Percentiles rank a stretch among this genome's conserved stretches.
Evolutionary conservation across 92 coral and sea anemone species (phyloP).

Genomic region (Micromussa lordhowensis): DNA sequence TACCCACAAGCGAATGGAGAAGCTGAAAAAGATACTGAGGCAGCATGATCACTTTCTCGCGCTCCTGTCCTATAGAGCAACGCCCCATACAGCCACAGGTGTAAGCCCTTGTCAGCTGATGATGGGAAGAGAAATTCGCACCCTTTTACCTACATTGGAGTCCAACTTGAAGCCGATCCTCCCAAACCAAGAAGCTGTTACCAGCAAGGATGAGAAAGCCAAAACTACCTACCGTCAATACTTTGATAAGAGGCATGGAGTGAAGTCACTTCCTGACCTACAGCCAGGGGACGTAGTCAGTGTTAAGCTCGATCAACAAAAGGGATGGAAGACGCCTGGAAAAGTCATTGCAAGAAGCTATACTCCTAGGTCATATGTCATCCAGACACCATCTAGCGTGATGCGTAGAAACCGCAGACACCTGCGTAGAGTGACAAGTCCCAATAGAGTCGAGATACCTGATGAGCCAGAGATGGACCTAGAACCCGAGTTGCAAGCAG

Average conservation of each 20-base stretch:
- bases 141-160: slow-evolving; percentile 30
- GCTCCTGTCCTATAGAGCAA: slow-evolving; percentile 52
- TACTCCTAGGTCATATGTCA: slow-evolving; percentile 29
- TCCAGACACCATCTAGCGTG: slow-evolving; percentile 9
- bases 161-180: slow-evolving; percentile 4
- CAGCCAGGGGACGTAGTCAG: slow-evolving; percentile 38
- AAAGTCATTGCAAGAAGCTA: background rate
- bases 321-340: slow-evolving; percentile 20
- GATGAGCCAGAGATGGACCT: too few species aligned
- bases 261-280: background rate
- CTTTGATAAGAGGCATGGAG: slow-evolving; percentile 5
- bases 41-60: slow-evolving; percentile 35
- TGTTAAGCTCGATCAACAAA: slow-evolving; percentile 31
- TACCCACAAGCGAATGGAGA: too few species aligned
- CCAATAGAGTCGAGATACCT: too few species aligned
- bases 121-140: slow-evolving; percentile 57
- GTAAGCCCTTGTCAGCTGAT: slow-evolving; percentile 15
- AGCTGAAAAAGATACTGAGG: too few species aligned
- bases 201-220: background rate
- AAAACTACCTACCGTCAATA: background rate
- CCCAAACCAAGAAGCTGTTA: background rate
- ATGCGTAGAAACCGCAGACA: slow-evolving; percentile 58
- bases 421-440: slow-evolving; percentile 11
- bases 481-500: too few species aligned
- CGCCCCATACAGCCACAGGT: slow-evolving; percentile 47